Evolutionary conservation across 2,888 invertebrate genomes (phyloP), one percentile per base, ranked within the genome.

Genomic region (Sialis fuliginosa): DNA sequence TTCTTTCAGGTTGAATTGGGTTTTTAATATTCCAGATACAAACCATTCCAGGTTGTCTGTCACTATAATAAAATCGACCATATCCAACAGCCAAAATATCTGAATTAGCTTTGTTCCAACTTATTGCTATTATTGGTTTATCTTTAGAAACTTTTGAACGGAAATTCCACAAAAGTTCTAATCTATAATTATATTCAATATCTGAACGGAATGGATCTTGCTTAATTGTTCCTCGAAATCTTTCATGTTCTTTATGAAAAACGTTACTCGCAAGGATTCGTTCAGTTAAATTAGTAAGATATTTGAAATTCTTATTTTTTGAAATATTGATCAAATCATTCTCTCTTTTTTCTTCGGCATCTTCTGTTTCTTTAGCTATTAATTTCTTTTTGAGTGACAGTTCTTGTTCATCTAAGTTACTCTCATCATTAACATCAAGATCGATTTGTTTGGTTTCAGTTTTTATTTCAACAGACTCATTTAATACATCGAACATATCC

Each of bases 21-120:
- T 87, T 88, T 62, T 89, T 81, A 1, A 80, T 78, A 56, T 79
- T 83, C 89, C 89, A 89, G 48, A 87, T 62, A 53, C 79, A 73
- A 1, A 88, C 70, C 35, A 79, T 57, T 0, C 89, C 88, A 1
- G 62, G 61, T n/a, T 64, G 64, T 9, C 64, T 64, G 0, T 64
- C 62, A 1, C 69, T 66, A 56, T 73, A 77, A 33, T 68, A 70
- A 52, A 74, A 78, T 55, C 77, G 74, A 0, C 84, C 86, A 57
- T 88, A 84, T 8, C 75, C 81, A 0, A 81, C 81, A 0, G 85
- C 87, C 37, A 89, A 58, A 6, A 90, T 71, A 54, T 82, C 79
- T 7, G 69, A 63, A 55, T 83, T 81, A n/a, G 60, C 62, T 1
- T 74, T 72, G 59, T 81, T 85, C 68, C 80, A 83, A 45, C 74